Evolutionary conservation across 2,888 invertebrate genomes (phyloP).

Genomic region (Trachelus iudaicus): DNA sequence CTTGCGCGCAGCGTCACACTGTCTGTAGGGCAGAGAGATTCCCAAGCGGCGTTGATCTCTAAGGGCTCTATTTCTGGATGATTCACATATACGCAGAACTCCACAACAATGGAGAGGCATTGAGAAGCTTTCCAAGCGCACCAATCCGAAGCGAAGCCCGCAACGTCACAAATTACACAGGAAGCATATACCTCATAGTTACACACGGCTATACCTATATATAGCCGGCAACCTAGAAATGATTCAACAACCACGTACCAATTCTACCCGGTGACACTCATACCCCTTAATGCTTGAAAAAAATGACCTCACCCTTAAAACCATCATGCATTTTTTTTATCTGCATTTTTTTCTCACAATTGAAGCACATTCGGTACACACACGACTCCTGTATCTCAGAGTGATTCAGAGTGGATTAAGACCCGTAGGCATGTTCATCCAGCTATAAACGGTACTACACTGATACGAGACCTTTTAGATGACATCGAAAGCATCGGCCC

Average conservation of each 20-base stretch:
- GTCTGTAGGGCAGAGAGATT: constrained; percentile 6
- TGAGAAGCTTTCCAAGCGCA: neutral
- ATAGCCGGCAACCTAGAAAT: neutral
- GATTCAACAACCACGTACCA: neutral
- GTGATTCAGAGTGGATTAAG: neutral
- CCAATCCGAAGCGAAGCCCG: neutral
- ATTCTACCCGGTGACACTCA: neutral
- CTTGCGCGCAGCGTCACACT: constrained; percentile 3
- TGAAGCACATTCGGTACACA: neutral
- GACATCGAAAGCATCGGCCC: neutral
- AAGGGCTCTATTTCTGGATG: constrained; percentile 2
- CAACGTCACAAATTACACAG: neutral
- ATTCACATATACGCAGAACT: neutral
- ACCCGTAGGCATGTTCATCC: neutral
- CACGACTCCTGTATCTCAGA: neutral
- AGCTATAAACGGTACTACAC: neutral
- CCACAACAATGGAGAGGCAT: neutral
- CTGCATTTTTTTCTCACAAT: neutral
- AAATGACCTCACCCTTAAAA: neutral
- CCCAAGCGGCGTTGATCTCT: neutral
- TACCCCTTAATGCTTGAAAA: neutral
- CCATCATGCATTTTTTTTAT: neutral
- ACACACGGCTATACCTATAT: neutral
- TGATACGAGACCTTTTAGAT: neutral
- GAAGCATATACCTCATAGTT: neutral